Percentiles rank a stretch among this genome's conserved stretches.
Evolutionary conservation across 2,113 vertebrate species (phyloP).

Genomic region (Donacobius atricapilla): DNA sequence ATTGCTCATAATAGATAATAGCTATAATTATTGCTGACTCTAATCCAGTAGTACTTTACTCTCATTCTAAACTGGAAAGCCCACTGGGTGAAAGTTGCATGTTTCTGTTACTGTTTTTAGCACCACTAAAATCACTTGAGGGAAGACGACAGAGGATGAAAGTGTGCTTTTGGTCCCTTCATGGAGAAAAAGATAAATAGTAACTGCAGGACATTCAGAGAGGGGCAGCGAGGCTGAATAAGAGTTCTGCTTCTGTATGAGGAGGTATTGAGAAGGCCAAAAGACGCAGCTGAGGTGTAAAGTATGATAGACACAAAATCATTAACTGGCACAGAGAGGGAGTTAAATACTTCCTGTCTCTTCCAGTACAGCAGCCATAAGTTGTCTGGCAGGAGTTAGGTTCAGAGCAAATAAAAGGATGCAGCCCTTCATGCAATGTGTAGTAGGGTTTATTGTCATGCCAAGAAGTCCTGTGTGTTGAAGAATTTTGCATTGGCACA

Average conservation of each 20-base stretch:
- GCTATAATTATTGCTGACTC: neutral
- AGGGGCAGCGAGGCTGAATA: neutral
- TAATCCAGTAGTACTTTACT: neutral
- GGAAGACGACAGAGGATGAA: neutral
- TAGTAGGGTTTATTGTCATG: neutral
- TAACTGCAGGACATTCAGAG: neutral
- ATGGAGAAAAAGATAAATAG: neutral
- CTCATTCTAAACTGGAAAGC: neutral
- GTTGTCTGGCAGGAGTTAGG: neutral
- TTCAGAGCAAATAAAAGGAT: neutral
- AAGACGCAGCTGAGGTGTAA: neutral
- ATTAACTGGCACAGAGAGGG: neutral
- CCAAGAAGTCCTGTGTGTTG: neutral
- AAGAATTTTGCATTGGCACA: neutral
- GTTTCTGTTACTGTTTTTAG: neutral
- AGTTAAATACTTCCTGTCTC: neutral
- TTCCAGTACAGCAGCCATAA: neutral
- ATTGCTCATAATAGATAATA: neutral
- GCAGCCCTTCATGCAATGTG: neutral
- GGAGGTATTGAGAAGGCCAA: neutral
- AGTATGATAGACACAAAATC: neutral
- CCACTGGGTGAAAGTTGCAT: neutral
- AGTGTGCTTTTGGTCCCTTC: neutral
- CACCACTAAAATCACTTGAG: neutral
- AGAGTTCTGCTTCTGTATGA: neutral